phyloP scores from a whole-genome alignment of 2,113 vertebrate genomes.

The Sialia sialis region DNA sequence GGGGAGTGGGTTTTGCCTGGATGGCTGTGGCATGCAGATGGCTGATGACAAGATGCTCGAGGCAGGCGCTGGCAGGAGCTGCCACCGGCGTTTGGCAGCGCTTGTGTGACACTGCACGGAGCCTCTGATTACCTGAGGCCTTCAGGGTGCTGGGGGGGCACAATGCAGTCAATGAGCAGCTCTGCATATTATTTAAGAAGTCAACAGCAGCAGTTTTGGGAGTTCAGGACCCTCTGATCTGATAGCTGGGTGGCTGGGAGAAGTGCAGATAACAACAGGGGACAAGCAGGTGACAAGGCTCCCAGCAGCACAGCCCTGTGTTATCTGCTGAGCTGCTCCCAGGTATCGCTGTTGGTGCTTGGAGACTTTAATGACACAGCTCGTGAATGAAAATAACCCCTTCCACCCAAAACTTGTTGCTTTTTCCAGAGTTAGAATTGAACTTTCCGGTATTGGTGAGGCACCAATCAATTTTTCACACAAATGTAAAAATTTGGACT shows the following conservation, averaged over 20 bases:
- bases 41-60: background rate
- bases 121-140: background rate
- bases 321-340: background rate
- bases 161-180: background rate
- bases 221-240: background rate
- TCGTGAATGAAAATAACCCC: background rate
- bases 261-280: background rate
- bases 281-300: background rate
- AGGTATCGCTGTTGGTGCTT: background rate
- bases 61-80: background rate
- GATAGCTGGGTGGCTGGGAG: background rate
- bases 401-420: background rate
- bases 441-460: background rate
- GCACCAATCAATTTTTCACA: background rate
- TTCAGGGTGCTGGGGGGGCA: rapidly evolving
- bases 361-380: background rate
- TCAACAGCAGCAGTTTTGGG: background rate
- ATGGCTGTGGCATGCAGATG: background rate
- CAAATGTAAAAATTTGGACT: background rate
- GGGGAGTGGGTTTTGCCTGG: background rate
- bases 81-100: background rate
- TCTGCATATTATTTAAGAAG: background rate
- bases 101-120: background rate
- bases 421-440: background rate
- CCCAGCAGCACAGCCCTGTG: background rate